These are phyloP conservation scores for Sylvilagus floridanus DNA, from an alignment of 2,797 vertebrate genomes.

Conservation along the genomic window DNA sequence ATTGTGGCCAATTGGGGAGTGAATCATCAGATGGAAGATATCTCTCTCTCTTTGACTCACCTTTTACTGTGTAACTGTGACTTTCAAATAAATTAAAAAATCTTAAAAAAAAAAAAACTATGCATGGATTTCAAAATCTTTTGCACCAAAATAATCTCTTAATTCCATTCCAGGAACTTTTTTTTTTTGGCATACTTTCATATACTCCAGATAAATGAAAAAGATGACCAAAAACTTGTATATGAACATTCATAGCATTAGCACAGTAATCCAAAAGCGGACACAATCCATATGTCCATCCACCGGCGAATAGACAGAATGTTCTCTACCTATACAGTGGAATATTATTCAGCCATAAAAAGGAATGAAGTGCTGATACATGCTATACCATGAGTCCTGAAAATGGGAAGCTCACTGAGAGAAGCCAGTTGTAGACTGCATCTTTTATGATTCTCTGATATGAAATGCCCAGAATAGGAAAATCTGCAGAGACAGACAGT, in stretches of 20 bases:
- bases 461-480: neutral
- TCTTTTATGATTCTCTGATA: neutral
- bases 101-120: no score
- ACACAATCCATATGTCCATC: neutral
- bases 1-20: no score
- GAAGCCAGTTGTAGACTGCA: neutral
- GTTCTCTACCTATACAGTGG: neutral
- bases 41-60: no score
- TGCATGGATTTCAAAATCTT: no score
- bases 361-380: neutral
- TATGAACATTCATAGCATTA: neutral
- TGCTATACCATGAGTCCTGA: neutral
- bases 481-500: neutral
- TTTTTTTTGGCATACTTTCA: no score
- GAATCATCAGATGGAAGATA: no score
- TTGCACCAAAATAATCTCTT: no score
- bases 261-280: neutral
- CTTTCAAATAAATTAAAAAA: no score
- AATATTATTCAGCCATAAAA: constrained; percentile 2
- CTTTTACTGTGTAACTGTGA: no score
- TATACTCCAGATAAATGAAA: constrained; percentile 3
- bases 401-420: constrained; percentile 1
- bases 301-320: constrained; percentile 16
- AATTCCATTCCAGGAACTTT: no score
- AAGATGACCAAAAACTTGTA: constrained; percentile 28